Evolutionary conservation across 2,113 vertebrate species (phyloP).

Genomic region (Ivindomyrus marchei): DNA sequence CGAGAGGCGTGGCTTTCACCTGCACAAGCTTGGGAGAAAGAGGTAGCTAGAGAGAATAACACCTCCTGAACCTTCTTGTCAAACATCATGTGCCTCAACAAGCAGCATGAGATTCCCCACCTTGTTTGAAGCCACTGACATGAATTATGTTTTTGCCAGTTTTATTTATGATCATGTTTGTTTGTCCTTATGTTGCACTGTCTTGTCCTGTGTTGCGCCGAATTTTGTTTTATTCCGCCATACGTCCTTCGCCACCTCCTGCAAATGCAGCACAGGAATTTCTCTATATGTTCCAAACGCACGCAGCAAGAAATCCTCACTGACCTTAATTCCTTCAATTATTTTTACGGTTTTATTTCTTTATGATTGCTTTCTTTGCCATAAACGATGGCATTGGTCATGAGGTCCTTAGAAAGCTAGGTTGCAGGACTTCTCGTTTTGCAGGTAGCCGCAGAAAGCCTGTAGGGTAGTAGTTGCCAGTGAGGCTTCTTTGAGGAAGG

Average conservation of each 20-base stretch:
- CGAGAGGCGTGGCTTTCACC: neutral
- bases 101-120: neutral
- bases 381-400: neutral
- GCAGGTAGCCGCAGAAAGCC: neutral
- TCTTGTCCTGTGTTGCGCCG: neutral
- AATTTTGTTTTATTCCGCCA: neutral
- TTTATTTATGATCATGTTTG: neutral
- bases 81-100: slow-evolving; percentile 13
- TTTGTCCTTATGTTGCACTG: neutral
- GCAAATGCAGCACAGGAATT: neutral
- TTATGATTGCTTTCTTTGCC: neutral
- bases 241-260: neutral
- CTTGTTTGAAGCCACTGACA: neutral
- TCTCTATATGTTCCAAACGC: neutral
- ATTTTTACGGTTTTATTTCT: neutral
- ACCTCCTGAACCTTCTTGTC: neutral
- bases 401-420: neutral
- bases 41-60: neutral
- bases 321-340: neutral
- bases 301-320: neutral
- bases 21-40: neutral
- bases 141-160: neutral
- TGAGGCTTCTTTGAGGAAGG: neutral
- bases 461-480: neutral
- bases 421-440: neutral